Conservation (phyloP, 2,888 invertebrate species). For the Luperina testacea region DNA sequence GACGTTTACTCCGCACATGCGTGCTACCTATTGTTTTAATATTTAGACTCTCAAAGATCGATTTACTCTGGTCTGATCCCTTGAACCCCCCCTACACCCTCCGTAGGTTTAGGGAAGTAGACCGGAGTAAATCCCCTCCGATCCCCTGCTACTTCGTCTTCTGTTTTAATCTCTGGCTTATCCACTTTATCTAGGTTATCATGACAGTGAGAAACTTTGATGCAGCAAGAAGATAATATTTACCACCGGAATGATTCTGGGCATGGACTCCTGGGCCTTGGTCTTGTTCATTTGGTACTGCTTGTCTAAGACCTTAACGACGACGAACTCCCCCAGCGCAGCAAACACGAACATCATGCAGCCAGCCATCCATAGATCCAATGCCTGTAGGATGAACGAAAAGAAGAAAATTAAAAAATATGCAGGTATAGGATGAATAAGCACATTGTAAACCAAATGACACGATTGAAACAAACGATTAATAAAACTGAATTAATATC, state of each 20-base stretch:
- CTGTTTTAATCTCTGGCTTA: too few relatives aligned
- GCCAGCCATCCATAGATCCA: conserved; percentile 97
- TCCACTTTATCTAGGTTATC: background rate
- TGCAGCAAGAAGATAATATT: conserved; percentile 67
- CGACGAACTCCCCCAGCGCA: conserved; percentile 95
- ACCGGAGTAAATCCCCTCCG: too few relatives aligned
- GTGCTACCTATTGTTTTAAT: background rate
- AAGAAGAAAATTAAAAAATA: background rate
- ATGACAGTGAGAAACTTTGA: background rate
- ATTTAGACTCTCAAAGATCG: background rate
- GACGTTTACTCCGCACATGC: background rate
- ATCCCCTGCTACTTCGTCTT: too few relatives aligned
- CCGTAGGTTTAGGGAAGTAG: too few relatives aligned
- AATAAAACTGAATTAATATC: background rate
- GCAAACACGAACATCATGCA: conserved; percentile 97
- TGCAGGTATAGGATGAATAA: background rate
- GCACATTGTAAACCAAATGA: background rate
- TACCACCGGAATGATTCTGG: conserved; percentile 89
- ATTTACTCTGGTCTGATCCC: too few relatives aligned
- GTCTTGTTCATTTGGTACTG: conserved; percentile 92
- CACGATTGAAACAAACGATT: too few relatives aligned
- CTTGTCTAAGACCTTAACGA: conserved; percentile 95
- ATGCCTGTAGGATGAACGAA: conserved; percentile 88
- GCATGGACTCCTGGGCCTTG: conserved; percentile 90
- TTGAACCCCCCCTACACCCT: too few relatives aligned